Base-by-base conservation (phyloP, 2,113 vertebrate species). In the Larimichthys crocea region DNA sequence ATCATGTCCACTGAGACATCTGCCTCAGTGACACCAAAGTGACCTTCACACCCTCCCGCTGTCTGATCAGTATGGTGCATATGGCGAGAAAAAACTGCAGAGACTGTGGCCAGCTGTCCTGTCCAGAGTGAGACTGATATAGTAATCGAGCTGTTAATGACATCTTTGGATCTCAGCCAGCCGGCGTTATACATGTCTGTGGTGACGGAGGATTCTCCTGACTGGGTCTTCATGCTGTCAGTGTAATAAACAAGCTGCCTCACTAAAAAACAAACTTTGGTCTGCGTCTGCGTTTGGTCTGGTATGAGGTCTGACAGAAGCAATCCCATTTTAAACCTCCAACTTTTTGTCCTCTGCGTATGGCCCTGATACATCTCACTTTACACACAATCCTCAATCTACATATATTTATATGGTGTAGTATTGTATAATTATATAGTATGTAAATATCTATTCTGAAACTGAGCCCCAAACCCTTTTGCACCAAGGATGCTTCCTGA, bases 21-120 rank as follows among this genome's bases (percentile, higher is more conserved):
- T 91, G 88, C 87, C 81, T 88, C 52, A 1, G 80, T 83, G 86
- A 87, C 86, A 88, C 76, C 65, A 75, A 31, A 70, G 76, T 89
- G 88, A 91, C 92, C 90, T 92, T 91, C 90, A 91, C 81, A 79
- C 76, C 57, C 20, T 63, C 78, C 83, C 35, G 31, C 86, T 76
- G 73, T 83, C 81, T 72, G 80, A 88, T 76, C 82, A 35, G 59
- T 46, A 2, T 11, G 73, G 20, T 76, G 82, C 84, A 84, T 72
- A 84, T 86, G 74, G 88, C 57, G 11, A 81, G 76, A 50, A 70
- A 46, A 84, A 84, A 69, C 61, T 46, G 40, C 60, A 71, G 86
- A 69, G 75, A 77, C 59, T 50, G 44, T 19, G 50, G 75, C 83
- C 81, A 89, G 90, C 85, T 90, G 84, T 89, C 81, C 76, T 66